phyloP scores from a whole-genome alignment of 2,797 vertebrate genomes.

The Sebastes aleutianus region DNA sequence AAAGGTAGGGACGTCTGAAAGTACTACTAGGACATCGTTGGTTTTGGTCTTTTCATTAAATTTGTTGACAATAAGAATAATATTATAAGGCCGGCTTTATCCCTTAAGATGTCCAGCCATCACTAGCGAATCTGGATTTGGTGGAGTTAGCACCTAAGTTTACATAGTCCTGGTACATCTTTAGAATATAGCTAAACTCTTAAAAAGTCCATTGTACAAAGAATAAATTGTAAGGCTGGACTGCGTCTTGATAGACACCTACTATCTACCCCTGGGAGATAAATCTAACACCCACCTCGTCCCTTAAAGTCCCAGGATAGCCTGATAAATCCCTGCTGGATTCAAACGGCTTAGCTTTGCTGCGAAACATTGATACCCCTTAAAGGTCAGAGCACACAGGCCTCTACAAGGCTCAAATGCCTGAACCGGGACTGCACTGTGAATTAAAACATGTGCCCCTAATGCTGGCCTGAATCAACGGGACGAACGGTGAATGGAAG shows the following conservation, averaged over 20 bases:
- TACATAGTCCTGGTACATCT: not conserved
- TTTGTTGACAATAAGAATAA: not conserved
- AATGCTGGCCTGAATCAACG: slow-evolving; percentile 28
- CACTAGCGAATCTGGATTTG: accelerated
- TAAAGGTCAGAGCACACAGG: slow-evolving; percentile 18
- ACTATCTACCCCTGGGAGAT: not conserved
- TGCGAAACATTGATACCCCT: slow-evolving; percentile 26
- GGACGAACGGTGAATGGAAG: slow-evolving; percentile 19
- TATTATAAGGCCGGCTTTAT: accelerated
- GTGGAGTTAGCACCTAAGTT: not conserved
- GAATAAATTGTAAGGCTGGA: not conserved
- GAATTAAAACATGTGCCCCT: slow-evolving; percentile 40
- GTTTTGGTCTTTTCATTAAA: not conserved
- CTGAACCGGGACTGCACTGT: slow-evolving; percentile 13
- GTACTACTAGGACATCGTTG: too few species aligned
- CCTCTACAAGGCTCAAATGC: not conserved
- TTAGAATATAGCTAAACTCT: not conserved
- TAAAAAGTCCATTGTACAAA: not conserved
- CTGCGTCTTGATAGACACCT: slow-evolving; percentile 1
- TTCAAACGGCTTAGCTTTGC: slow-evolving; percentile 4
- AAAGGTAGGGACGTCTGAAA: too few species aligned
- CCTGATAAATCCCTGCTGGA: slow-evolving; percentile 24
- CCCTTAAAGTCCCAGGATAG: not conserved
- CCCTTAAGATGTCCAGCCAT: not conserved
- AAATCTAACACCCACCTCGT: not conserved